Base-by-base conservation (phyloP, 2,113 vertebrate species). In the Psephotus haematonotus region DNA sequence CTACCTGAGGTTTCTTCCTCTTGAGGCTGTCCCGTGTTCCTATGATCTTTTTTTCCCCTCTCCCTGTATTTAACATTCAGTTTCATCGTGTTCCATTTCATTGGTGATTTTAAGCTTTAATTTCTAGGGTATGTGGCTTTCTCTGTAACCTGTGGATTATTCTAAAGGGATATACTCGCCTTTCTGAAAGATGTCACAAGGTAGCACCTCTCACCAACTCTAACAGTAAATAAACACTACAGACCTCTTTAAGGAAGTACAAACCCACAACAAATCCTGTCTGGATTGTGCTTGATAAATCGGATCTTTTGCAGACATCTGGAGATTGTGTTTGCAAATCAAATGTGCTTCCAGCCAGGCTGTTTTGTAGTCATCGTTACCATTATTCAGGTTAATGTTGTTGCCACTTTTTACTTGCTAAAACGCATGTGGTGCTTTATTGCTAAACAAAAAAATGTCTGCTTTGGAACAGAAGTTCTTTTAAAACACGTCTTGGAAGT, bases 301-400 rank as follows among this genome's bases (percentile, higher is more conserved):
- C 67, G 22, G 86, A 76, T 88, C 70, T 92, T 91, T 91, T 92
- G 88, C 59, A 96, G 95, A 79, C 95, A 97, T 88, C 92, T 93
- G 95, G 95, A 93, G 83, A 86, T 33, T 79, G 57, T 44, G 49
- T 92, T 92, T 96, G 86, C 86, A 92, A 96, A 82, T 93, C 92
- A 59, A 59, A 59, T 35, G 57, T 59, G 57, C 57, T 59, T 81
- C 92, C 46, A 92, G 91, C 88, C 77, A 84, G 65, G 67, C 94
- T 92, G 69, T 91, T 92, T 94, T 84, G 77, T 53, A 93, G 93
- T 75, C 83, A 62, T 55, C 94, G 76, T 78, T 86, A 41, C 88
- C 44, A 75, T 92, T 90, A 93, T 82, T 96, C 92, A 96, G 91
- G 83, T 96, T 95, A 96, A 95, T 89, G 92, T 57, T 85, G 87